Percentiles rank a stretch among this genome's conserved stretches.
Evolutionary conservation across 2,888 invertebrate species (phyloP).

Genomic region (Apamea crenata): DNA sequence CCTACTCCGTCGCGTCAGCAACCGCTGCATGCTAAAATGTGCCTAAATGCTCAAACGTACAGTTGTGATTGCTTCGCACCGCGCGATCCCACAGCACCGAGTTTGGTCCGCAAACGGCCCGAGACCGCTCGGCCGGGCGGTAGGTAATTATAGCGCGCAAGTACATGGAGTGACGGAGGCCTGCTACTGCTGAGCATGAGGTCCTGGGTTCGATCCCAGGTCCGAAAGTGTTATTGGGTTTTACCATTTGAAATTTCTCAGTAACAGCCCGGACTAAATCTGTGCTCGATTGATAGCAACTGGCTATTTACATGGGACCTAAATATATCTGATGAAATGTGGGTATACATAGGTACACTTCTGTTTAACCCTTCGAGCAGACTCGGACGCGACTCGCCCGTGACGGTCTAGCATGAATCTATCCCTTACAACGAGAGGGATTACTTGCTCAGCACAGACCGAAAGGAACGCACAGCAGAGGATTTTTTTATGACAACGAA

Average conservation of each 20-base stretch:
- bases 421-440: not conserved
- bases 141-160: too few species aligned
- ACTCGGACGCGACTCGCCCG: not conserved
- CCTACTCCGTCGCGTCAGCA: too few species aligned
- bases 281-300: not conserved
- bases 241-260: not conserved
- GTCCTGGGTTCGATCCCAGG: not conserved
- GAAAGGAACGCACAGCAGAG: too few species aligned
- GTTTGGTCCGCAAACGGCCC: too few species aligned
- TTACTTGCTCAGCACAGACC: not conserved
- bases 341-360: not conserved
- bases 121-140: too few species aligned
- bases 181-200: not conserved
- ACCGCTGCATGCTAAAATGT: too few species aligned
- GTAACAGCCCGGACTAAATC: too few species aligned
- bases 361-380: not conserved
- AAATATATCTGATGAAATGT: not conserved
- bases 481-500: constrained; percentile 1
- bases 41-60: too few species aligned
- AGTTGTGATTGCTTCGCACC: too few species aligned
- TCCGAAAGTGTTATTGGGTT: not conserved
- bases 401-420: not conserved
- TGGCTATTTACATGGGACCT: not conserved
- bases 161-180: too few species aligned
- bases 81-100: too few species aligned